Base-by-base conservation (phyloP, 2,888 invertebrate genomes). In the Caenorhabditis sulstoni region DNA sequence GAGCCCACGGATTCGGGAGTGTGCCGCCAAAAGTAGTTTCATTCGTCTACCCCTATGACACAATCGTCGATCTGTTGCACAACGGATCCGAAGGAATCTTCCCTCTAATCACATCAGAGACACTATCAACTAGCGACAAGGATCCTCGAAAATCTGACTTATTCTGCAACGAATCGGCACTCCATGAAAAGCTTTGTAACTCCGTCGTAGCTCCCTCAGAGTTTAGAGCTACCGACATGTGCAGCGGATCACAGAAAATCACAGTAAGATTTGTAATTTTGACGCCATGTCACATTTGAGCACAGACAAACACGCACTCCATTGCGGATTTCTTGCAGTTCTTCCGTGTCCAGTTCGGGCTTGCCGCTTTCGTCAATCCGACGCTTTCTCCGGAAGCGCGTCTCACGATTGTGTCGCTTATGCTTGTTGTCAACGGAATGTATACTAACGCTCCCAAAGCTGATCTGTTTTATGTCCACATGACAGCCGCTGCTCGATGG, bases 41-140 rank as follows among this genome's bases (percentile, higher is more conserved):
- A n/a, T 35, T 11, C 16, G 3, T 35, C 1, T 5, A n/a, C 9
- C 53, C 53, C 4, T 55, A 37, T 35, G 53, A 55, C 53, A 55
- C 53, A n/a, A 37, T 55, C 16, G 3, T 55, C n/a, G 53, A 55
- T 35, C 2, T 55, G 1, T 37, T 55, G 14, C 53, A 55, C 16
- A 55, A 35, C 4, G 35, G 18, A n/a, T 1, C 53, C 3, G 53
- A 23, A 16, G 53, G 53, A 55, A 37, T 52, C 52, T 23, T 22
- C 52, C 29, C 39, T 16, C 18, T 2, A 20, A 12, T 57, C 16
- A 37, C 57, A 20, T 12, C 11, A 14, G 5, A 57, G 20, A 39
- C 12, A 11, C 11, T 37, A 8, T 11, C 11, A 11, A 8, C 11
- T 37, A 37, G 41, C 16, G 11, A 20, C 39, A 11, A 18, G 11